A percentile compares a stretch with the other conserved stretches of the same genome.
phyloP scores from a whole-genome alignment of 2,797 vertebrate species.

The Peromyscus attwateri region DNA sequence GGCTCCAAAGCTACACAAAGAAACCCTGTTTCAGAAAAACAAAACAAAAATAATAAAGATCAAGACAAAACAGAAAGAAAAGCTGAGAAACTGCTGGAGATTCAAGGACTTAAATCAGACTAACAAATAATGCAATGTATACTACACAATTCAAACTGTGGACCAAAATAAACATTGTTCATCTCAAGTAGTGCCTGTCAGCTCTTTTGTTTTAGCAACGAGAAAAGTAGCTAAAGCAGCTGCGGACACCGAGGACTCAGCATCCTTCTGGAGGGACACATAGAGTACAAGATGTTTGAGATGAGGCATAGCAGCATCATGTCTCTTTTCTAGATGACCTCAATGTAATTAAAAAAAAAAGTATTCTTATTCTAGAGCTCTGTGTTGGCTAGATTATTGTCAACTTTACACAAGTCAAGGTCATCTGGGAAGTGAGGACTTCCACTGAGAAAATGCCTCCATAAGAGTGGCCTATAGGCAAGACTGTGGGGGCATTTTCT shows the following conservation, averaged over 20 bases:
- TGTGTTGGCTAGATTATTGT: background rate
- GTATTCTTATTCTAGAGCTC: background rate
- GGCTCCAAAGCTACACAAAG: background rate
- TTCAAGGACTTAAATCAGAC: background rate
- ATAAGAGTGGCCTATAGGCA: background rate
- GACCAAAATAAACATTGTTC: background rate
- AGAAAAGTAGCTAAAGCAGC: background rate
- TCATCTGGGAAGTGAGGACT: background rate
- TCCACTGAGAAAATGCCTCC: background rate
- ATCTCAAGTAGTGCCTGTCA: background rate
- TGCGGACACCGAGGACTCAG: background rate
- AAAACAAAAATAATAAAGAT: background rate
- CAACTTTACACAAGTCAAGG: background rate
- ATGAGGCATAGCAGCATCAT: background rate
- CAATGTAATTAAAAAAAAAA: background rate
- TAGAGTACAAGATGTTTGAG: background rate
- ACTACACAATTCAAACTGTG: background rate
- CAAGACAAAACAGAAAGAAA: background rate
- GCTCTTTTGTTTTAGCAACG: background rate
- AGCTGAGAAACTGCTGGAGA: background rate
- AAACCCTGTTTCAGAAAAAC: background rate
- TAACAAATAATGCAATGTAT: background rate
- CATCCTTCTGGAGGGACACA: slow-evolving; percentile 7
- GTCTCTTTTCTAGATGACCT: background rate
- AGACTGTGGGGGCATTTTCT: background rate